Base-by-base conservation (phyloP, 2,888 invertebrate genomes). In the Ecliptopera silaceata region DNA sequence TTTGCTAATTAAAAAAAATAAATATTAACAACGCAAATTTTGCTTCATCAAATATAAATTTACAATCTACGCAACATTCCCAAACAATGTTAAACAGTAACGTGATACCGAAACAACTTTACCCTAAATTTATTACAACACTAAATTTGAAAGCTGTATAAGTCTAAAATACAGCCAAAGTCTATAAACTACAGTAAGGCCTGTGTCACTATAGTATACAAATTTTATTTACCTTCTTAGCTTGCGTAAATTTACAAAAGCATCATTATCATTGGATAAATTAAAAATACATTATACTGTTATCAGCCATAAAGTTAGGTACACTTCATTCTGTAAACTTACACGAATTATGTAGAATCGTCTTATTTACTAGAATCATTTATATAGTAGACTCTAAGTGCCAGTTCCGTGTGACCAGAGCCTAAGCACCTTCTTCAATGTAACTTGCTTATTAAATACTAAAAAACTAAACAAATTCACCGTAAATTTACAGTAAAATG, bases 131-230 rank as follows among this genome's bases (percentile, higher is more conserved):
- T 64, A 64, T 53, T 22, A 49, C 56, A 22, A 3, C 47, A 55
- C 45, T 61, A 64, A 59, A 64, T 53, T 52, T 36, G 18, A 53
- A 53, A 47, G 53, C 12, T 47, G 55, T 61, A 61, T 61, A 66
- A 64, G 60, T 66, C 66, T 59, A 61, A 66, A 44, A 42, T 44
- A 43, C 48, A 58, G 60, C 52, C 46, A 39, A 32, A 58, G 43
- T 38, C 56, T 36, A 61, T 61, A 63, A 63, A 65, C 44, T 59
- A 61, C 46, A 17, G 29, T 48, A 44, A 18, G 18, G 11, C n/a
- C n/a, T 32, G 4, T 53, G 1, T 46, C 20, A 46, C 34, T 17
- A 1, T 4, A 3, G n/a, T n/a, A 31, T 2, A 3, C 2, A 34
- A 34, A 13, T 26, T 26, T 8, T 8, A 5, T 8, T 26, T 26